Evolutionary conservation across 2,888 invertebrate species (phyloP).

Genomic region (Drosophila putrida): DNA sequence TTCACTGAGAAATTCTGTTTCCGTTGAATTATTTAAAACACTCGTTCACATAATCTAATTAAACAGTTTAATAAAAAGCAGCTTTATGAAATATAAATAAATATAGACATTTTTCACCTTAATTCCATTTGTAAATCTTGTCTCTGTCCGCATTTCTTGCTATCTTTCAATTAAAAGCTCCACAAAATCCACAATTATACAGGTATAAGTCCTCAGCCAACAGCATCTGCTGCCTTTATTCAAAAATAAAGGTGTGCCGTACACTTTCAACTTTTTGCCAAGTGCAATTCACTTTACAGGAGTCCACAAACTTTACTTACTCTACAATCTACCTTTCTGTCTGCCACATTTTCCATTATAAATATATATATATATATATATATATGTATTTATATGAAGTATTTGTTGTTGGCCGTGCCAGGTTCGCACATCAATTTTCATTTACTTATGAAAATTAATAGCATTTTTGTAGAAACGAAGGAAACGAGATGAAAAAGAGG

Average conservation of each 20-base stretch:
- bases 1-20: neutral
- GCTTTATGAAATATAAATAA: neutral
- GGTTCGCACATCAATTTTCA: conserved; percentile 49
- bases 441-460: conserved; percentile 64
- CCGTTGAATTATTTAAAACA: neutral
- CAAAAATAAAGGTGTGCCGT: conserved; percentile 3
- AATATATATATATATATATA: conserved; percentile 4
- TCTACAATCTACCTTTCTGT: neutral
- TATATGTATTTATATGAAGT: neutral
- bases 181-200: conserved; percentile 2
- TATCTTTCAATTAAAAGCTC: conserved; percentile 25
- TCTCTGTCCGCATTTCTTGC: neutral
- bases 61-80: neutral
- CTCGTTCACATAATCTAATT: neutral
- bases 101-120: neutral
- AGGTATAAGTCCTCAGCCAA: conserved; percentile 17
- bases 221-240: conserved; percentile 6
- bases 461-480: conserved; percentile 39
- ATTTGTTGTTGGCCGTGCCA: conserved; percentile 8
- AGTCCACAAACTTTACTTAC: conserved; percentile 16
- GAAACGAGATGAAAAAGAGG: conserved; percentile 6
- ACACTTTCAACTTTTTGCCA: conserved; percentile 15
- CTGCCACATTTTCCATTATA: conserved; percentile 1
- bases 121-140: neutral
- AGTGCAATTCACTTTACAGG: conserved; percentile 21